Percentiles rank a stretch among this genome's conserved stretches.
Evolutionary conservation across 2,113 vertebrate genomes (phyloP).

Genomic region (Platysteira castanea): DNA sequence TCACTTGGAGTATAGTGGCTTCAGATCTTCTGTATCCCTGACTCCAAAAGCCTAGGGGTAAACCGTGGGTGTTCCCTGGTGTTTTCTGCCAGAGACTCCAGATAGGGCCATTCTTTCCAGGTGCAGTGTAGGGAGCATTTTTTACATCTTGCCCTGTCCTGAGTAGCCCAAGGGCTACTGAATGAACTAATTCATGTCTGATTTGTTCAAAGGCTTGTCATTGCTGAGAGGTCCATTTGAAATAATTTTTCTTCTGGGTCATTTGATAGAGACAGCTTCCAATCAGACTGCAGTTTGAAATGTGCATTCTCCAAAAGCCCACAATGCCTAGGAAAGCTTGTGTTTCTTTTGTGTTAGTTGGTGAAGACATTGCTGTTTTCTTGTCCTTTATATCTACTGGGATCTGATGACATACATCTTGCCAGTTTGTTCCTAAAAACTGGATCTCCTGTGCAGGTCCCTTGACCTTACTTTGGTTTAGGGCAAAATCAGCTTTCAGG

Average conservation of each 20-base stretch:
- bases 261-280: background rate
- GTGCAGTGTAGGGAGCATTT: background rate
- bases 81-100: background rate
- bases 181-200: background rate
- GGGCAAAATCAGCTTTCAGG: background rate
- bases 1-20: background rate
- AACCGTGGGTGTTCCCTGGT: background rate
- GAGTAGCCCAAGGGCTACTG: background rate
- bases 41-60: background rate
- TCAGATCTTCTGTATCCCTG: background rate
- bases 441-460: background rate
- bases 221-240: background rate
- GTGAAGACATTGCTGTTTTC: background rate
- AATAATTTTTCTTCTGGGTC: background rate
- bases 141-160: background rate
- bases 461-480: background rate
- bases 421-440: background rate
- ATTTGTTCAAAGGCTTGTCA: background rate
- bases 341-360: rapidly evolving
- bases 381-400: background rate
- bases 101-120: background rate
- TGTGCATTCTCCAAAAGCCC: background rate
- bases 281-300: background rate
- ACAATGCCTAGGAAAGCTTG: background rate
- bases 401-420: background rate